Base-by-base conservation (phyloP, 2,888 invertebrate genomes). In the Luperina nickerlii region DNA sequence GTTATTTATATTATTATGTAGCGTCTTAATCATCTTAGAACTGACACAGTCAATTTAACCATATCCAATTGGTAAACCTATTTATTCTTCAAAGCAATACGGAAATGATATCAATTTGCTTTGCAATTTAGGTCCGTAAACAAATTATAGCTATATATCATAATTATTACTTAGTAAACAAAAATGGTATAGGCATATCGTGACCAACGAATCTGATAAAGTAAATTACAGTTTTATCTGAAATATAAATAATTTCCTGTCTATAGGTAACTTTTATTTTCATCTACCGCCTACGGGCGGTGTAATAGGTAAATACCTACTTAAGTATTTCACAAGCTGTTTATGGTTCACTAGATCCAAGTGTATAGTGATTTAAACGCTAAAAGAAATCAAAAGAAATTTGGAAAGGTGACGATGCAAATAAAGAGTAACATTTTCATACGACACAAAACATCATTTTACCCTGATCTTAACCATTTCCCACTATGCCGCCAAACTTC, bases 401-500 rank as follows among this genome's bases (percentile, higher is more conserved):
- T 63, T 32, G 8, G 18, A 8, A 62, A 18, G 7, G 63, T 32
- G 8, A 27, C 7, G 18, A 32, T 27, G 63, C 18, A 63, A 63
- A 18, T 63, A 3, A 63, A 63, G 18, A 18, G 67, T 2, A 48
- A 48, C 18, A 45, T n/a, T 48, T 18, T 48, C 32, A 51, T 38
- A 42, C 2, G 1, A 63, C n/a, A 48, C 27, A 18, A 20, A 62
- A n/a, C 2, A 51, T 32, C 5, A 63, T 5, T 15, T 18, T 15
- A 18, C 6, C n/a, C 6, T 11, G n/a, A 45, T n/a, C 4, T 20
- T 63, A 27, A 62, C 73, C 18, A 18, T 65, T 18, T n/a, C 63
- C 42, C 78, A 88, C 81, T 85, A 82, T 86, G 80, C 87, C 76
- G 54, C 84, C 82, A 86, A 87, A 87, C 85, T 81, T 70, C 79